Conservation (phyloP, 2,888 invertebrate species). For the Agelastica alni region DNA sequence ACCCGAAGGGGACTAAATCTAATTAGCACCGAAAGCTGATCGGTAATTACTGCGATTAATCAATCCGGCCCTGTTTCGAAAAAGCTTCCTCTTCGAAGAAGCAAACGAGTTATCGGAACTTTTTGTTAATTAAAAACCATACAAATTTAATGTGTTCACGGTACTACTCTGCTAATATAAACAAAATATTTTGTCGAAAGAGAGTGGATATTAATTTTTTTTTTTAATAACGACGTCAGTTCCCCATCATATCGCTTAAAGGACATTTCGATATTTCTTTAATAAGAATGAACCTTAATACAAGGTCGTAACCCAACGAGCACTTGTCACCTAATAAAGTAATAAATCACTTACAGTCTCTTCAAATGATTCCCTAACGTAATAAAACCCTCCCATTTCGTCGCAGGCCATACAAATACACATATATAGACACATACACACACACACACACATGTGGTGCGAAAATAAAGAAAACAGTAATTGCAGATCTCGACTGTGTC, state of each 20-base stretch:
- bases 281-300: neutral
- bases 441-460: constrained; percentile 17
- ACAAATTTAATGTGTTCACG: too few species aligned
- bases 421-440: constrained; percentile 13
- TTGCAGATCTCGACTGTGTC: constrained; percentile 48
- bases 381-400: constrained; percentile 8
- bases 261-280: neutral
- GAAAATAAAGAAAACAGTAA: constrained; percentile 49
- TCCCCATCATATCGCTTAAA: neutral
- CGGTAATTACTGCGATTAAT: constrained; percentile 64
- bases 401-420: constrained; percentile 3
- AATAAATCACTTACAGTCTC: constrained; percentile 16
- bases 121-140: too few species aligned
- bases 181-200: too few species aligned
- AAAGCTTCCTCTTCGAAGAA: constrained; percentile 44
- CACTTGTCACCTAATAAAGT: constrained; percentile 19
- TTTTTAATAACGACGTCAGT: too few species aligned
- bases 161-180: too few species aligned
- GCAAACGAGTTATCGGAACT: neutral
- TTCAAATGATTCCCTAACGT: constrained; percentile 13
- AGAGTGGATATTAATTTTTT: too few species aligned
- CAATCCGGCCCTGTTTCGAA: constrained; percentile 58
- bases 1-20: constrained; percentile 54
- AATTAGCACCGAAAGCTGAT: constrained; percentile 59
- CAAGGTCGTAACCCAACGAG: constrained; percentile 16